Base-by-base conservation (phyloP, 2,113 vertebrate genomes). In the Copsychus sechellarum region DNA sequence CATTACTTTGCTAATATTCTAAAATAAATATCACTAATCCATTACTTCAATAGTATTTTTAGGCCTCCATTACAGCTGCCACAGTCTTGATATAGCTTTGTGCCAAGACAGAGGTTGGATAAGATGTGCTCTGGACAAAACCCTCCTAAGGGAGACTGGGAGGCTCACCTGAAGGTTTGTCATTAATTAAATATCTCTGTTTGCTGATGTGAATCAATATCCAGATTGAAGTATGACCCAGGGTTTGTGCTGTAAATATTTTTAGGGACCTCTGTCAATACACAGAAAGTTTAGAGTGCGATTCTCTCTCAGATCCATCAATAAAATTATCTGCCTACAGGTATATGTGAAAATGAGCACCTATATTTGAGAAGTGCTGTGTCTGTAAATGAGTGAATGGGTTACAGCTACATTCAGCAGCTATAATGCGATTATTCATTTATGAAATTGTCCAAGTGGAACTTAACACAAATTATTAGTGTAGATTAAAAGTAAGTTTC, bases 391-490 rank as follows among this genome's bases (percentile, higher is more conserved):
- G 69, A 81, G 26, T 54, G 57, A 87, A 87, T 65, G 81, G 61
- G 66, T 94, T 90, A 66, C 42, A 69, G 81, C 73, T 93, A 50
- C 53, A 57, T 86, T 86, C 4, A 8, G 26, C 45, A 79, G 61
- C 50, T 87, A 5, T 70, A 77, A 72, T 70, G 38, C 57, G 54
- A 57, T 74, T 92, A 76, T 93, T 95, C 58, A 69, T 95, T 91
- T 95, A 61, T 58, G 24, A 90, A 95, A 65, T 80, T 87, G 50
- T 88, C 78, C 87, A 90, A 87, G 93, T 85, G 70, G 70, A 97
- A 92, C 71, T 72, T 95, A 76, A 93, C 58, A 92, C 84, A 93
- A 74, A 69, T 94, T 57, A 92, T 89, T 92, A 91, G 53, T 54
- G 70, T 82, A 87, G 81, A 85, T 95, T 85, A 87, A 84, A 93